Base-by-base conservation (phyloP, 1,140 invertebrate genomes). In the Drosophila repleta region DNA sequence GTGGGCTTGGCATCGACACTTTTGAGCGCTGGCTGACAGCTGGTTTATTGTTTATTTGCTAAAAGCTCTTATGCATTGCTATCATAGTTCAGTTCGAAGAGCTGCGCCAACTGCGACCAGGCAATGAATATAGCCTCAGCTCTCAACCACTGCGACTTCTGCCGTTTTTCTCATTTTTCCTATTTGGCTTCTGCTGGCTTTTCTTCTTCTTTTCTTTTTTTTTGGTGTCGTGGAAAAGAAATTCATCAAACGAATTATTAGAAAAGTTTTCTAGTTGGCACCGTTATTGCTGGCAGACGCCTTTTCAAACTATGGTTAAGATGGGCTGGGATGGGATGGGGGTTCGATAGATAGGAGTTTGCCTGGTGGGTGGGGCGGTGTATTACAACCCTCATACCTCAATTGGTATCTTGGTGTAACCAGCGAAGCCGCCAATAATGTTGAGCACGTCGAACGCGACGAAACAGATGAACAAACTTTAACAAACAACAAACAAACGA, bases 391-490 rank as follows among this genome's bases (percentile, higher is more conserved):
- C 32, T 6, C 32, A 35, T 35, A 35, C 32, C 10, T 35, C 32
- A 35, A 35, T n/a, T 20, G 3, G 45, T 18, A 11, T 17, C 18
- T 7, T 7, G 20, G 7, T 10, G 48, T 32, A 55, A 39, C 32
- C 52, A 55, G 55, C 8, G 46, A 45, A 39, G 53, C 61, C 68
- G 61, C 62, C 68, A 71, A 73, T 73, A 73, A 62, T 24, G 70
- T 69, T 51, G 52, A 58, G 57, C 79, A 79, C 79, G 79, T 82
- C 71, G 74, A 79, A 79, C 46, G 57, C 66, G 32, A 72, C 39
- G 69, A 57, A 68, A 55, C 46, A 75, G 76, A 85, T 85, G 70
- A 88, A 71, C 78, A 88, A 87, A 87, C 83, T 87, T 87, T 74
- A 51, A 46, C 83, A 79, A 87, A 87, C 82, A 87, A 67, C 69